Evolutionary conservation across 1,140 invertebrate species (phyloP).

Genomic region (Episyrphus balteatus): DNA sequence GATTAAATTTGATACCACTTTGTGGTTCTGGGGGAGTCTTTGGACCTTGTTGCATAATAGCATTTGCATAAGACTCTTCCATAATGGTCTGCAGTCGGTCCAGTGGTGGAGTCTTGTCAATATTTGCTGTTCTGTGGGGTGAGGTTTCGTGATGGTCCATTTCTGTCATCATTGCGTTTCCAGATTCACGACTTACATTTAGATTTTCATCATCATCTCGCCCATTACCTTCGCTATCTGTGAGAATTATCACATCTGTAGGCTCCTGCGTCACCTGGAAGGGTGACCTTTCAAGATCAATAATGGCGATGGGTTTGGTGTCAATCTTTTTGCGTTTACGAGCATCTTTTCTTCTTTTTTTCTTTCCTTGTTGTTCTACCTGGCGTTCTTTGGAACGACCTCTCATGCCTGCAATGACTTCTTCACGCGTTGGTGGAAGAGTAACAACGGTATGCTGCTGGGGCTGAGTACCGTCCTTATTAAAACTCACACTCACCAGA

Average conservation of each 20-base stretch:
- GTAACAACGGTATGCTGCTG: slow-evolving; percentile 22
- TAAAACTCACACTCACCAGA: slow-evolving; percentile 81
- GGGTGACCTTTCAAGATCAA: slow-evolving; percentile 73
- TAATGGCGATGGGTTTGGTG: slow-evolving; percentile 65
- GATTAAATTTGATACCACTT: slow-evolving; percentile 49
- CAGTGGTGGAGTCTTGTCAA: slow-evolving; percentile 21
- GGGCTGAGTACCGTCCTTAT: slow-evolving; percentile 50
- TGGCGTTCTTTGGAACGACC: slow-evolving; percentile 22
- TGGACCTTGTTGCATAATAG: slow-evolving; percentile 40
- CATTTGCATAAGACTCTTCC: slow-evolving; percentile 27
- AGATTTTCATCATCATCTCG: slow-evolving; percentile 1
- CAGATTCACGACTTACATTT: slow-evolving; percentile 9
- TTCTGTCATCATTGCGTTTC: slow-evolving; percentile 7
- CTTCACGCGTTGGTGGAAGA: slow-evolving; percentile 23
- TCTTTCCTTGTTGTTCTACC: slow-evolving; percentile 1
- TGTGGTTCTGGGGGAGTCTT: slow-evolving; percentile 65
- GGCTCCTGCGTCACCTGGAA: slow-evolving; percentile 69
- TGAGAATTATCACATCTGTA: slow-evolving; percentile 66
- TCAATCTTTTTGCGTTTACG: slow-evolving; percentile 37
- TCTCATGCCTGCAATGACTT: slow-evolving; percentile 18
- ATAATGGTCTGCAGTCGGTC: slow-evolving; percentile 24
- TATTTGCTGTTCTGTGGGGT: slow-evolving; percentile 11
- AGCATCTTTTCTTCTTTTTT: slow-evolving; percentile 15
- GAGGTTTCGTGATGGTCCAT: slow-evolving; percentile 6
- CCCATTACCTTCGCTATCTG: slow-evolving; percentile 57